Conservation (phyloP, 2,888 invertebrate genomes). For the Chrysotoxum bicinctum region DNA sequence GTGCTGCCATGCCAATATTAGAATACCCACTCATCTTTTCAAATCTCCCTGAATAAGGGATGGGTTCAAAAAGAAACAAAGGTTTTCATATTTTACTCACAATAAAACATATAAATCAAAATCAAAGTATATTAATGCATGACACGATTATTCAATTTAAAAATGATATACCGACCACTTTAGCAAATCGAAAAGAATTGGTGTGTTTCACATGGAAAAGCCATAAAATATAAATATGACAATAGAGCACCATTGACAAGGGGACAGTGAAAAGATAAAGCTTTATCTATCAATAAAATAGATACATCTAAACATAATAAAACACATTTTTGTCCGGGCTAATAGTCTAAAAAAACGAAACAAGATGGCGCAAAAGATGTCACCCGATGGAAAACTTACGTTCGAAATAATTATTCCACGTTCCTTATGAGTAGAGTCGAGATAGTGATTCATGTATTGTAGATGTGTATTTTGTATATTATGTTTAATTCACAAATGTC, state of each 20-base stretch:
- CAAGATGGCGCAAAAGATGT: no score
- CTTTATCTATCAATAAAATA: background rate
- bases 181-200: background rate
- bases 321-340: no score
- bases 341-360: no score
- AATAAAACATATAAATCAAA: constrained; percentile 13
- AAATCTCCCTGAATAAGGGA: background rate
- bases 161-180: constrained; percentile 7
- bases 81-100: background rate
- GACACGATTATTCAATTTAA: constrained; percentile 6
- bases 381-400: no score
- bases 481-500: no score
- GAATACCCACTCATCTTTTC: no score
- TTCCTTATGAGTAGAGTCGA: no score
- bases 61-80: background rate
- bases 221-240: background rate
- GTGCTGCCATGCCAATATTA: no score
- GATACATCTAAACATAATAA: no score
- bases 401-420: no score
- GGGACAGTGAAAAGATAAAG: background rate
- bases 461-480: no score
- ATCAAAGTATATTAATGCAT: background rate
- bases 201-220: background rate
- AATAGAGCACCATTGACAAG: background rate
- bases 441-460: no score